Evolutionary conservation across 1,140 invertebrate genomes (phyloP).

Genomic region (Drosophila trapezifrons): DNA sequence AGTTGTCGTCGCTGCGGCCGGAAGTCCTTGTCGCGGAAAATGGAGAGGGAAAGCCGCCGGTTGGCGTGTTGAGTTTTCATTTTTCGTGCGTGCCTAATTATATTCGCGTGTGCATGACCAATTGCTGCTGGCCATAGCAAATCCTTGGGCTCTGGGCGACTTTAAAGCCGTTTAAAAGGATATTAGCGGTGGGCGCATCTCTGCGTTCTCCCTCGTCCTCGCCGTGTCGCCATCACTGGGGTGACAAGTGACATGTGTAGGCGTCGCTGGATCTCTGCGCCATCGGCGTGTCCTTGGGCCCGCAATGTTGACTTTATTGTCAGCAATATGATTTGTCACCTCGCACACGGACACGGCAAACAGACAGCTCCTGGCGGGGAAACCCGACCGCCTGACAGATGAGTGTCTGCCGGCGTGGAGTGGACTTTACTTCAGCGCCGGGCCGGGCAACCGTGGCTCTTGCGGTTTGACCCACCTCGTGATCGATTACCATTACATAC

Average conservation of each 20-base stretch:
- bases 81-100: conserved; percentile 77
- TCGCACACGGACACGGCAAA: conserved; percentile 32
- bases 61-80: conserved; percentile 67
- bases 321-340: conserved; percentile 79
- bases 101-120: conserved; percentile 68
- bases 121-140: conserved; percentile 31
- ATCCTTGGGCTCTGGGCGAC: conserved; percentile 16
- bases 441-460: conserved; percentile 33
- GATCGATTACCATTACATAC: conserved; percentile 64
- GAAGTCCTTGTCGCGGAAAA: conserved; percentile 40
- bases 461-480: conserved; percentile 44
- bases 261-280: conserved; percentile 36
- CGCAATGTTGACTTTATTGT: conserved; percentile 68
- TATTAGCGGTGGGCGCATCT: conserved; percentile 29
- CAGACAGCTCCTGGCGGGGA: conserved; percentile 15
- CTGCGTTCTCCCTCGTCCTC: not conserved
- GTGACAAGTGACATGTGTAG: conserved; percentile 52
- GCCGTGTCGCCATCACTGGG: not conserved
- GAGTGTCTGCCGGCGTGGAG: conserved; percentile 36
- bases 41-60: conserved; percentile 17
- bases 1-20: conserved; percentile 54
- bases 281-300: conserved; percentile 53
- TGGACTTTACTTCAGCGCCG: conserved; percentile 15
- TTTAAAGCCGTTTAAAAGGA: conserved; percentile 57
- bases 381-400: conserved; percentile 40